Evolutionary conservation across 2,888 invertebrate genomes (phyloP).

Genomic region (Melinaea menophilus): DNA sequence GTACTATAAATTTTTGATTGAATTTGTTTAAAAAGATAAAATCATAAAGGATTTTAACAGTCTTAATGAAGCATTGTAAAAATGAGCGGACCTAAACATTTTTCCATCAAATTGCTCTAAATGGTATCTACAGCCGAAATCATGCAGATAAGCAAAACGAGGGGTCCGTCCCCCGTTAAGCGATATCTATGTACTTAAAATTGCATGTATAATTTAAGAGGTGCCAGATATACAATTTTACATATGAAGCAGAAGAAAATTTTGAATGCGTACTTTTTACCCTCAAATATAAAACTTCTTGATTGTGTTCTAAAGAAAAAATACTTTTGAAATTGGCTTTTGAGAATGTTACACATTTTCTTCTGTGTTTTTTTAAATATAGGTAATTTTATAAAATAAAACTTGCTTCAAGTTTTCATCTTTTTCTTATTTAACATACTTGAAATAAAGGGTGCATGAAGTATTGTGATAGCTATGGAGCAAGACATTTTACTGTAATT

Average conservation of each 20-base stretch:
- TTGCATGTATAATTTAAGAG: conserved; percentile 64
- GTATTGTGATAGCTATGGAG: conserved; percentile 14
- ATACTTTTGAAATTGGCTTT: too few relatives aligned
- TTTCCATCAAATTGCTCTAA: conserved; percentile 58
- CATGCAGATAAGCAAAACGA: conserved; percentile 55
- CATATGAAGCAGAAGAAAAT: conserved; percentile 29
- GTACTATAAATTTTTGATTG: too few relatives aligned
- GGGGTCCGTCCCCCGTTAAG: conserved; percentile 41
- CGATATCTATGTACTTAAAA: conserved; percentile 56
- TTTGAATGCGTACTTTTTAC: conserved; percentile 17
- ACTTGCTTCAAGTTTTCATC: too few relatives aligned
- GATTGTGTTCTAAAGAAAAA: neutral
- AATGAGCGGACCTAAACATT: conserved; percentile 48
- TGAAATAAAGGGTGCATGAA: conserved; percentile 8
- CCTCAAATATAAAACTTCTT: neutral
- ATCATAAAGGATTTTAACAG: neutral
- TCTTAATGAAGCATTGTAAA: neutral
- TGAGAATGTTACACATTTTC: too few relatives aligned
- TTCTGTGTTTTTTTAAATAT: too few relatives aligned
- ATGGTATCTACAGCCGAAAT: conserved; percentile 52
- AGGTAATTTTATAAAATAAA: too few relatives aligned
- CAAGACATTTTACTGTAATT: conserved; percentile 14
- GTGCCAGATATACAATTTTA: conserved; percentile 40
- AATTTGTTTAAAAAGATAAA: neutral
- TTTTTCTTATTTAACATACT: neutral